These are phyloP conservation scores for Luidia sarsii DNA, from an alignment of 53 echinoderm and acorn worm species.

Conservation along the genomic window DNA sequence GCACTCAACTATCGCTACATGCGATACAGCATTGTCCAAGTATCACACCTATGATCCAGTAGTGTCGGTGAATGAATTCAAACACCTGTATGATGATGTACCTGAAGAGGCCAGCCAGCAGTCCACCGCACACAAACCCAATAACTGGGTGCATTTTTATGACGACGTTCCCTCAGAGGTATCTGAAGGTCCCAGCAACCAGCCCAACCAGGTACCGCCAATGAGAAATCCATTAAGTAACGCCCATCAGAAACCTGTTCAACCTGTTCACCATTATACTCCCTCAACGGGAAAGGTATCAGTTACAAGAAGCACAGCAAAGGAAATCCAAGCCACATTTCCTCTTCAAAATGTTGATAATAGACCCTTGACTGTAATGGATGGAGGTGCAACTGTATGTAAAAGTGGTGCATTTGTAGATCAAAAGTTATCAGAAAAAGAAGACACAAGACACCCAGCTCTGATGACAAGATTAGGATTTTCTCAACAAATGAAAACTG, in stretches of 20 bases:
- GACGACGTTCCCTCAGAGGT: constrained; percentile 83
- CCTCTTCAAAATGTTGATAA: constrained; percentile 6
- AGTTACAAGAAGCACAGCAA: neutral
- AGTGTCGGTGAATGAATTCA: neutral
- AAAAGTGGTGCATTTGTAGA: too few species aligned
- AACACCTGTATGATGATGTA: constrained; percentile 59
- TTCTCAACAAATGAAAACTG: too few species aligned
- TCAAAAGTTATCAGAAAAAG: too few species aligned
- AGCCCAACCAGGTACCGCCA: neutral
- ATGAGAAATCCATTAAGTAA: constrained; percentile 2
- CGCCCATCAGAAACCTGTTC: constrained; percentile 10
- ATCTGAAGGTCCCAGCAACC: neutral
- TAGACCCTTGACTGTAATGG: neutral
- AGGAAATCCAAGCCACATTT: constrained; percentile 7
- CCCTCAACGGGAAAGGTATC: neutral
- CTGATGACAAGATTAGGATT: too few species aligned
- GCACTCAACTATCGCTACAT: too few species aligned
- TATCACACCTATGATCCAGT: neutral
- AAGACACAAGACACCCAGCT: too few species aligned
- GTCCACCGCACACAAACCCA: neutral
- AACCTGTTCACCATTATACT: constrained; percentile 20
- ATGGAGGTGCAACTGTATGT: too few species aligned
- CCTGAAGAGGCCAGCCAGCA: constrained; percentile 51
- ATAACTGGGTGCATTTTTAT: constrained; percentile 86
- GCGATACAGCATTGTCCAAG: too few species aligned